A percentile compares a stretch with the other conserved stretches of the same genome.
These are phyloP conservation scores for Sisyra nigra DNA, from an alignment of 2,888 invertebrate genomes.

Conservation along the genomic window DNA sequence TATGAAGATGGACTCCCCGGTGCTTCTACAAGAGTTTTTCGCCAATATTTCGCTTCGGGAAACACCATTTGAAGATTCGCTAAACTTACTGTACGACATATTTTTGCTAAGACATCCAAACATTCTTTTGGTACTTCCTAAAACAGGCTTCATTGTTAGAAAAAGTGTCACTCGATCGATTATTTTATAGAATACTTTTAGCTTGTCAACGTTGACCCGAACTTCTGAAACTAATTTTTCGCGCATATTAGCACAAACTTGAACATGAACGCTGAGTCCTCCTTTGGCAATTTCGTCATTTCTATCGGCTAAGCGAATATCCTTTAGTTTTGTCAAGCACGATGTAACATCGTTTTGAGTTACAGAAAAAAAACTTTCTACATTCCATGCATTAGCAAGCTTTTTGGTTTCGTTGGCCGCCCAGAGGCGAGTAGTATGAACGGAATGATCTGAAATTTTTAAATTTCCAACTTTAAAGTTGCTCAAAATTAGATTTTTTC, in stretches of 20 bases:
- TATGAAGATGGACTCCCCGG: conserved; percentile 39
- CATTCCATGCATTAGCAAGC: conserved; percentile 57
- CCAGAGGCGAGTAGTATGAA: conserved; percentile 67
- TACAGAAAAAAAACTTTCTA: conserved; percentile 55
- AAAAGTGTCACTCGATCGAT: not conserved
- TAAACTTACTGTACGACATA: conserved; percentile 59
- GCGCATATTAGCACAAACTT: conserved; percentile 66
- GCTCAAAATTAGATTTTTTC: no score
- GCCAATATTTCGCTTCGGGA: conserved; percentile 54
- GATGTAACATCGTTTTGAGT: conserved; percentile 46
- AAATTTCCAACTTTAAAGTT: not conserved
- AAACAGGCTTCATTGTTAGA: conserved; percentile 13
- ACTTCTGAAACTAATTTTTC: conserved; percentile 69
- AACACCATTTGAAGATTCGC: conserved; percentile 73
- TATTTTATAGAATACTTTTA: conserved; percentile 42
- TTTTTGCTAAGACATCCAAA: conserved; percentile 50
- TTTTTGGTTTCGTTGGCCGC: conserved; percentile 54
- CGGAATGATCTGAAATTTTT: conserved; percentile 46
- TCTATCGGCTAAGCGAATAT: conserved; percentile 44
- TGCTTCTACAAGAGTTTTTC: conserved; percentile 24
- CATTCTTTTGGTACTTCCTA: conserved; percentile 59
- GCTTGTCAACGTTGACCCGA: conserved; percentile 52
- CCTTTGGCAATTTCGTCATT: conserved; percentile 33
- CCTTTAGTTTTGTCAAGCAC: conserved; percentile 39
- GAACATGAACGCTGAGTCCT: conserved; percentile 51